A percentile compares a stretch with the other conserved stretches of the same genome.
phyloP scores from a whole-genome alignment of 2,888 invertebrate species.

The Hypolimnas misippus region DNA sequence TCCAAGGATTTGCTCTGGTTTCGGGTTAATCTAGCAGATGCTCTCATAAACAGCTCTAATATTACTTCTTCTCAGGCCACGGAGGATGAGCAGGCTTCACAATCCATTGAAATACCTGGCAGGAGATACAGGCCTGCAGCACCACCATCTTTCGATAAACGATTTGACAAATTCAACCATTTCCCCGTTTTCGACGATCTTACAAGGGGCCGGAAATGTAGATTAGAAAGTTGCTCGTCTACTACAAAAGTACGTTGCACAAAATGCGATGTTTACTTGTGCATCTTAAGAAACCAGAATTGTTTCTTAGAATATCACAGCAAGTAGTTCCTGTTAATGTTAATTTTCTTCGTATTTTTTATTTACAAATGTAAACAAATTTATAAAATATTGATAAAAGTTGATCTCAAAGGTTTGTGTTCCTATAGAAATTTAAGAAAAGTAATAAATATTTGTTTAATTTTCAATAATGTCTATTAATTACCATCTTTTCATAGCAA shows the following conservation, averaged over 20 bases:
- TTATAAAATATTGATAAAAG: not conserved
- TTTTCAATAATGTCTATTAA: not conserved
- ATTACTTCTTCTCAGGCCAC: not conserved
- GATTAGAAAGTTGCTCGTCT: not conserved
- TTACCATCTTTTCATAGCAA: not conserved
- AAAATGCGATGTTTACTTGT: not conserved
- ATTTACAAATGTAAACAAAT: not conserved
- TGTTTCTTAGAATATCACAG: not conserved
- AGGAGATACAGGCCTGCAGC: not conserved
- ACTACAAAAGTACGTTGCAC: not conserved
- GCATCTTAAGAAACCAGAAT: not conserved
- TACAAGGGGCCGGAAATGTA: not conserved
- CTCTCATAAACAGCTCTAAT: not conserved
- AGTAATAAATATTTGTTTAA: not conserved
- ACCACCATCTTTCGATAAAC: not conserved
- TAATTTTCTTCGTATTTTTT: not conserved
- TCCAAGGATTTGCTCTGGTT: not conserved
- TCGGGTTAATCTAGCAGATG: not conserved
- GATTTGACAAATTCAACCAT: not conserved
- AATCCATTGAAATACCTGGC: not conserved
- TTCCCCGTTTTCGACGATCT: not conserved
- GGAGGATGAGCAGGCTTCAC: not conserved
- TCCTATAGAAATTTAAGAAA: not conserved
- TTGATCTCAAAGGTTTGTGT: not conserved
- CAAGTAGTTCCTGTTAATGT: not conserved